Evolutionary conservation across 1,140 invertebrate genomes (phyloP), one percentile per base, ranked within the genome.

Genomic region (Arion vulgaris): DNA sequence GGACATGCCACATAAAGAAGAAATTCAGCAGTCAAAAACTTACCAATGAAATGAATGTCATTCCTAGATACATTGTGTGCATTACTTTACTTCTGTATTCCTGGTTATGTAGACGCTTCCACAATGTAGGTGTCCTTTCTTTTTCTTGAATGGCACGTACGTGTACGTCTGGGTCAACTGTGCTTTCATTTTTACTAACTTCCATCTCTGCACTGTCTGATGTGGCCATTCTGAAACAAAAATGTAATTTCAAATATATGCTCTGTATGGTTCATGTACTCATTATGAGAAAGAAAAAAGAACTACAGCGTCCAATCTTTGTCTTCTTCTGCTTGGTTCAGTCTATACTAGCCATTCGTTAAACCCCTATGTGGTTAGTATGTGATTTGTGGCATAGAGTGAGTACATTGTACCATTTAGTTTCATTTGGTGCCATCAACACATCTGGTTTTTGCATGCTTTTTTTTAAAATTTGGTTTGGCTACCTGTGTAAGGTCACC

Each of bases 31-130:
- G 41, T 15, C 15, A 11, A 11, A 32, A 71, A 32, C 71, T 72
- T 72, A 72, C 71, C 71, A 72, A 45, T 72, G 71, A 9, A 72
- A 72, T 41, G 36, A 72, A 72, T 2, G 71, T 41, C 17, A 72
- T 1, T 5, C 5, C 71, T 19, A 72, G 71, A 39, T 45, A 72
- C 39, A 45, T 26, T 41, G 71, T 41, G n/a, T 72, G 41, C 28
- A 41, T 41, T 72, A 45, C 71, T 72, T 72, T 72, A 39, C 71
- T 72, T 72, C 39, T 39, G 41, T 72, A 72, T n/a, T 72, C 36
- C 39, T 23, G n/a, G 4, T 66, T 66, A 5, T 66, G 5, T 28
- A 66, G 4, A 7, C 2, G n/a, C 32, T 66, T n/a, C 17, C 17
- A 7, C 11, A 66, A 28, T 11, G n/a, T 17, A 66, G 7, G 5